Conservation (phyloP, 2,113 vertebrate species). For the Cnemophilus loriae region DNA sequence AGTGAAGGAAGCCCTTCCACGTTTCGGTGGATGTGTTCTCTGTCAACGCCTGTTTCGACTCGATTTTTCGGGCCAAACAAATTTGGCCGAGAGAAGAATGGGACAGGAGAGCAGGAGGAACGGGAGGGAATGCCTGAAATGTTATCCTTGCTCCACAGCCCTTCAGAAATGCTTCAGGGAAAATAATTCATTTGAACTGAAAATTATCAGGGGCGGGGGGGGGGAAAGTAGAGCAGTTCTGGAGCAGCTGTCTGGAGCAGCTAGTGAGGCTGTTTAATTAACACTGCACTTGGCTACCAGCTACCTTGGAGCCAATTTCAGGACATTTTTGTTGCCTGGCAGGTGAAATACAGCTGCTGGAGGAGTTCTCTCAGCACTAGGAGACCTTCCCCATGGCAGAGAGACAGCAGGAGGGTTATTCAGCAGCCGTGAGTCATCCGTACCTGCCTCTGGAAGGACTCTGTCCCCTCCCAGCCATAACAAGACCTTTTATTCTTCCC, state of each 20-base stretch:
- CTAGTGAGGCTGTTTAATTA: neutral
- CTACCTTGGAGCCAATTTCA: neutral
- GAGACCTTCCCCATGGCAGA: neutral
- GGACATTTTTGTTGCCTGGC: neutral
- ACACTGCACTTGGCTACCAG: neutral
- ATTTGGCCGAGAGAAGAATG: neutral
- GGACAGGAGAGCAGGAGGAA: neutral
- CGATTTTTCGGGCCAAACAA: neutral
- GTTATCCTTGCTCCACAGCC: neutral
- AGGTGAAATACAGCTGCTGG: neutral
- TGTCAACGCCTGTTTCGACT: neutral
- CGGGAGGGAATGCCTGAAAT: neutral
- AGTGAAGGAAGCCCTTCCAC: neutral
- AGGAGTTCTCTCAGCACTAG: neutral
- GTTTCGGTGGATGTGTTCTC: accelerated
- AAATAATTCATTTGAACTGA: neutral
- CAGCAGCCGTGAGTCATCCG: neutral
- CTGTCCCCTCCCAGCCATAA: neutral
- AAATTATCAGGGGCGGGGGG: neutral
- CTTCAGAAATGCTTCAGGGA: neutral
- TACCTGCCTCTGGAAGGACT: neutral
- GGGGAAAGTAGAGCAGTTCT: neutral
- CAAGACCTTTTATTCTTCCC: neutral
- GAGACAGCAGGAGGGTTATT: neutral
- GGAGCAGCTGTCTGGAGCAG: neutral